Percentiles rank a stretch among this genome's conserved stretches.
Evolutionary conservation across 2,888 invertebrate species (phyloP).

Genomic region (Yponomeuta evonymella): DNA sequence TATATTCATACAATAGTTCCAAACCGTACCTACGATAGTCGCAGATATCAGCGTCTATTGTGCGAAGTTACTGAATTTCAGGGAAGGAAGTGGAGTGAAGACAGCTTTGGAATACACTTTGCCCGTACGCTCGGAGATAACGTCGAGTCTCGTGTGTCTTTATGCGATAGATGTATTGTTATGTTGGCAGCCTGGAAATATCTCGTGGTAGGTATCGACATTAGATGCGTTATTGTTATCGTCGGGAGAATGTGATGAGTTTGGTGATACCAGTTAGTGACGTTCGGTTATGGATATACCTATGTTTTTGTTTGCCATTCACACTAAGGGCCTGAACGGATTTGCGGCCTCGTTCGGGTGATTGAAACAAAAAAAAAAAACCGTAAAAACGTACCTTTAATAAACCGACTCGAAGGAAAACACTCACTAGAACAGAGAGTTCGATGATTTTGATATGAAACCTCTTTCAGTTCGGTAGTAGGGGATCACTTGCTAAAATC

Average conservation of each 20-base stretch:
- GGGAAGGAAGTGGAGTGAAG: conserved; percentile 7
- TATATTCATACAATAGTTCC: background rate
- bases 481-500: too few relatives aligned
- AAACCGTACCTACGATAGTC: background rate
- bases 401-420: too few relatives aligned
- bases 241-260: background rate
- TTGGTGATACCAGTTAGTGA: background rate
- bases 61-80: conserved; percentile 6
- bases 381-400: too few relatives aligned
- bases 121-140: background rate
- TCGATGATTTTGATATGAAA: too few relatives aligned
- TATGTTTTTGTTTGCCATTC: too few relatives aligned
- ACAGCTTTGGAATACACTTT: conserved; percentile 5
- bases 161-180: background rate
- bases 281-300: too few relatives aligned
- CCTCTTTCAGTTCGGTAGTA: too few relatives aligned
- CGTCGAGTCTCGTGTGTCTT: background rate
- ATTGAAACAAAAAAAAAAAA: too few relatives aligned
- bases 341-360: too few relatives aligned
- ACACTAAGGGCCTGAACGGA: too few relatives aligned
- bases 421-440: too few relatives aligned
- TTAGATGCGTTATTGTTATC: conserved; percentile 3
- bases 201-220: background rate
- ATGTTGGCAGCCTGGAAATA: background rate
- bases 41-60: conserved; percentile 8